Evolutionary conservation across 2,888 invertebrate genomes (phyloP), one percentile per base, ranked within the genome.

Genomic region (Nesidiocoris tenuis): DNA sequence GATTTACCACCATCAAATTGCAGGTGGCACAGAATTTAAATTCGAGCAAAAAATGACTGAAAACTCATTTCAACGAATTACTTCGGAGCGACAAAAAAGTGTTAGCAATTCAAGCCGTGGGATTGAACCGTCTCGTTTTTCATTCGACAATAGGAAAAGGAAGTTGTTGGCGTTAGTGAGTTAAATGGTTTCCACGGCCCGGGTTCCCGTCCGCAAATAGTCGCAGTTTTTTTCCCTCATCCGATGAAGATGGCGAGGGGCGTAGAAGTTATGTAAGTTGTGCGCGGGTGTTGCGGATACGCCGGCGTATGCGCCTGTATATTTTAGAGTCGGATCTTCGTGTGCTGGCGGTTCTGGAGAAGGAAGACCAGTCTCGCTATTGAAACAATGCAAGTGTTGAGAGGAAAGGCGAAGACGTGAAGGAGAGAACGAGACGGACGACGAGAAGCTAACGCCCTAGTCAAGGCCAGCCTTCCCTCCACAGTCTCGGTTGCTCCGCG

Each of bases 391-490:
- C 39, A 39, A 39, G 39, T 12, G 39, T 39, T 7, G 39, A 39
- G 12, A 12, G 39, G 12, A 39, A 3, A 39, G 39, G 39, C n/a
- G n/a, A n/a, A 39, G 39, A 39, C 12, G 39, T 39, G 39, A 12
- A 39, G 5, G 3, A 12, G 39, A 39, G 39, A 39, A 12, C 39
- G 39, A 39, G 39, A 39, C 39, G 39, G 39, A 39, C 39, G 39
- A 39, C 12, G 39, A 39, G 74, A 66, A 59, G 59, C 75, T 77
- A 79, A 77, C 78, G 78, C 78, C 79, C 80, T 77, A 77, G 24
- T 72, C 79, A 80, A 79, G 79, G 79, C 65, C 79, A 76, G 76
- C 78, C 65, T 39, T 17, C 23, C 70, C 61, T 21, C 76, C 66
- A 22, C 39, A 39, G n/a, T 39, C 39, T 39, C 39, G 39, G 12